A percentile compares a stretch with the other conserved stretches of the same genome.
Evolutionary conservation across 1,140 invertebrate species (phyloP).

Genomic region (Coenobita brevimanus): DNA sequence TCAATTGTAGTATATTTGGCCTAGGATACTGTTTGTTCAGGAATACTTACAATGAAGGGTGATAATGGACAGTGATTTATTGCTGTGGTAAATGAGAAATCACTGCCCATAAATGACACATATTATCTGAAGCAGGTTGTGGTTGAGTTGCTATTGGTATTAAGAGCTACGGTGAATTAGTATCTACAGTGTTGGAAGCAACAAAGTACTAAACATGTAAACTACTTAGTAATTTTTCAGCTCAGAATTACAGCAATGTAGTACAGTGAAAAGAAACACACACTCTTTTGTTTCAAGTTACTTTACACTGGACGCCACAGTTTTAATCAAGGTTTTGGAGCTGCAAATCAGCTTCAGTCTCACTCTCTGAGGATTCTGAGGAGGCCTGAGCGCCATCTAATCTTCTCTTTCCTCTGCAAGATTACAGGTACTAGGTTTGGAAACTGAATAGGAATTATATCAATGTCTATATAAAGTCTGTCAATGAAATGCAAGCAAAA

Average conservation of each 20-base stretch:
- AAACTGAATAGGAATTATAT: too few relatives aligned
- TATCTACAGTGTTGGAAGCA: background rate
- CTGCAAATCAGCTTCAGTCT: slow-evolving; percentile 25
- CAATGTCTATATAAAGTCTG: too few relatives aligned
- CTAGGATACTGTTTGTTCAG: too few relatives aligned
- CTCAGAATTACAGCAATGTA: background rate
- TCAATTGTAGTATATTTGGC: too few relatives aligned
- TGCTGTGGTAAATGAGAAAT: too few relatives aligned
- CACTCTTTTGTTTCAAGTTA: background rate
- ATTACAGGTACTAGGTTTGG: too few relatives aligned
- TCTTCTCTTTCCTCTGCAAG: slow-evolving; percentile 26
- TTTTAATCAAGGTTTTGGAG: slow-evolving; percentile 33
- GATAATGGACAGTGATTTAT: too few relatives aligned
- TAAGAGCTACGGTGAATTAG: background rate
- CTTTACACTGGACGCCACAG: background rate
- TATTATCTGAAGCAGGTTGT: too few relatives aligned
- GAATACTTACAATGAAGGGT: too few relatives aligned
- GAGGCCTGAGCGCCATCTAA: background rate
- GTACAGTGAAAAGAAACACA: too few relatives aligned
- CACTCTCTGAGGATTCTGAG: background rate
- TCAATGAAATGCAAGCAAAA: too few relatives aligned
- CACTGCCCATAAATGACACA: too few relatives aligned
- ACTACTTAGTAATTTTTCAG: background rate
- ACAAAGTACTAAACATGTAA: background rate
- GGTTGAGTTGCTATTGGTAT: background rate